phyloP scores from a whole-genome alignment of 2,113 vertebrate genomes.

The Acrocephalus kingi region DNA sequence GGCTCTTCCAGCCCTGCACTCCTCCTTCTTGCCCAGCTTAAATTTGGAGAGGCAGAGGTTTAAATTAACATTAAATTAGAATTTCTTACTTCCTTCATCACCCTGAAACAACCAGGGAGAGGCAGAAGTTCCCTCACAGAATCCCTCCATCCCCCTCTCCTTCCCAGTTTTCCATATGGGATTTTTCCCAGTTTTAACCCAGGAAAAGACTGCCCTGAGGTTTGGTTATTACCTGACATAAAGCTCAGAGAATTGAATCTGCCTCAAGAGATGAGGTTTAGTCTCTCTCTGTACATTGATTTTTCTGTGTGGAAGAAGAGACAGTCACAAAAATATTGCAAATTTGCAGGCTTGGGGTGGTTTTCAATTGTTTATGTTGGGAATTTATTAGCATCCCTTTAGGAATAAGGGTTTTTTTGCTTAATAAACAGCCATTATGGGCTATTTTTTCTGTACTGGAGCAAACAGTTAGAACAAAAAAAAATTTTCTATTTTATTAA shows the following conservation, averaged over 20 bases:
- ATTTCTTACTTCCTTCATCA: background rate
- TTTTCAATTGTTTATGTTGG: background rate
- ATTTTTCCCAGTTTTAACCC: background rate
- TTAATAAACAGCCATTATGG: background rate
- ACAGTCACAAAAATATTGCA: background rate
- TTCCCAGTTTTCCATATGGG: background rate
- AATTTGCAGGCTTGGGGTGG: background rate
- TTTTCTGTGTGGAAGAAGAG: background rate
- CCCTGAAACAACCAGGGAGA: background rate
- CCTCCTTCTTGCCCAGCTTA: background rate
- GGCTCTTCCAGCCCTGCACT: background rate
- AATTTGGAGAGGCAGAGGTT: background rate
- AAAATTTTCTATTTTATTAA: slow-evolving; percentile 64
- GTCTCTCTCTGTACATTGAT: background rate
- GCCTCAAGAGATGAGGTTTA: background rate
- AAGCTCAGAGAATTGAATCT: background rate
- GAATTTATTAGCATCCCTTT: background rate
- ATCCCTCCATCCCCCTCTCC: no score
- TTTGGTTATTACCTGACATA: background rate
- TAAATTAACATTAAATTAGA: background rate
- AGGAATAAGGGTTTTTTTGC: background rate
- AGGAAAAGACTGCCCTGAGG: background rate
- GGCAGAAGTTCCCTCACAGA: background rate
- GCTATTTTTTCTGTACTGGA: background rate
- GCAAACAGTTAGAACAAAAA: background rate